A percentile compares a stretch with the other conserved stretches of the same genome.
phyloP scores from a whole-genome alignment of 2,113 vertebrate genomes.

The Centropus unirufus region DNA sequence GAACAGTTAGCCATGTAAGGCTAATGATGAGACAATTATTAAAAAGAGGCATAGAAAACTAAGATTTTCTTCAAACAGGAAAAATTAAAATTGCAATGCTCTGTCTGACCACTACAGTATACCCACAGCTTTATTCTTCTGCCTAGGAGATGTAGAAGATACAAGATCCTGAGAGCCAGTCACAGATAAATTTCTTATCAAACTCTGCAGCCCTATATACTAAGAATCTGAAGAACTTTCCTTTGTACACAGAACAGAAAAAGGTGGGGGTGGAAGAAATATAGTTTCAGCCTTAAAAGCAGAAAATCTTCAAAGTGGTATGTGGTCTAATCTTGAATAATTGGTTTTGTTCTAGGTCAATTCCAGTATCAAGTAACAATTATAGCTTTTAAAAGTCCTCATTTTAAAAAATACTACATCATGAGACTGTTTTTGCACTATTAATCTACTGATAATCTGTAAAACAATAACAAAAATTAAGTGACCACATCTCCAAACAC shows the following conservation, averaged over 20 bases:
- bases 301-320: background rate
- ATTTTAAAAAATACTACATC: background rate
- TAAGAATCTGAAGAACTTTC: background rate
- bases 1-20: background rate
- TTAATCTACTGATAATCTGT: background rate
- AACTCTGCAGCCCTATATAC: background rate
- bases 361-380: background rate
- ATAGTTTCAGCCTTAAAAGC: background rate
- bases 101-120: background rate
- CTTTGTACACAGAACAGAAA: background rate
- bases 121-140: background rate
- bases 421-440: background rate
- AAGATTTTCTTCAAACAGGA: background rate
- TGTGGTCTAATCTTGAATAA: background rate
- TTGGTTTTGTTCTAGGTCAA: background rate
- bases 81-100: background rate
- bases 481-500: background rate
- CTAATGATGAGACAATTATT: background rate
- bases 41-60: background rate
- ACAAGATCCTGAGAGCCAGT: background rate
- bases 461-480: background rate
- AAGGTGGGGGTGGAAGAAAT: fast-evolving
- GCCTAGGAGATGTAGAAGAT: background rate
- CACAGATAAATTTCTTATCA: background rate
- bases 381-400: background rate